Evolutionary conservation across 2,113 vertebrate genomes (phyloP).

Genomic region (Bucco capensis): DNA sequence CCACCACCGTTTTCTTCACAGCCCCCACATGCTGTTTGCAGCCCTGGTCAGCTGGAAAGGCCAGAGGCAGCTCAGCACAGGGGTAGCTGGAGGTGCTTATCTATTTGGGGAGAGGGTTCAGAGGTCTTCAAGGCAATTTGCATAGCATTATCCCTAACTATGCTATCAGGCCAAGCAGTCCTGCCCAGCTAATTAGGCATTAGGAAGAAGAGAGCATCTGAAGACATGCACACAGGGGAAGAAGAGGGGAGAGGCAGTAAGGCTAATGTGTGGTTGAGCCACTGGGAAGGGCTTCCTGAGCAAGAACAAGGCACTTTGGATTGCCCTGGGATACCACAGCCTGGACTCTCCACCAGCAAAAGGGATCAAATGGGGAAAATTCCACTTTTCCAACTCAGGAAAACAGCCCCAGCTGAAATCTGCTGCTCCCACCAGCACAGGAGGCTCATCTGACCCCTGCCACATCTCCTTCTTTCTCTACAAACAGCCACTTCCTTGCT

Average conservation of each 20-base stretch:
- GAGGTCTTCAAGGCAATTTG: conserved; percentile 34
- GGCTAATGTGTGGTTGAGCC: not conserved
- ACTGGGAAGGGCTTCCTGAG: not conserved
- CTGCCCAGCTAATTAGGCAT: not conserved
- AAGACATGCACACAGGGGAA: not conserved
- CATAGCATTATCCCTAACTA: conserved; percentile 6
- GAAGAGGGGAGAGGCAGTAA: not conserved
- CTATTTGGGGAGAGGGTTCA: not conserved
- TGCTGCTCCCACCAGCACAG: rapidly evolving
- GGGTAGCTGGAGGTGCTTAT: not conserved
- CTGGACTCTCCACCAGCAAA: rapidly evolving
- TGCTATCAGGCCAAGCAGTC: not conserved
- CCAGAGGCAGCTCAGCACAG: not conserved
- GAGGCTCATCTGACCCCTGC: not conserved
- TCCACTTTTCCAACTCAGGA: not conserved
- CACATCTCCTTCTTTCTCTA: rapidly evolving
- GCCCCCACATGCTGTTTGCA: not conserved
- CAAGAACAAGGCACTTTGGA: not conserved
- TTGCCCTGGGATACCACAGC: not conserved
- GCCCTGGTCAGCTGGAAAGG: rapidly evolving
- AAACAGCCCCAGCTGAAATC: rapidly evolving
- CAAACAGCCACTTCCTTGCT: not conserved
- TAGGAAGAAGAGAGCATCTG: not conserved
- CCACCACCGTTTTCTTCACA: too few relatives aligned
- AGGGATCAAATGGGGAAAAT: not conserved